These are phyloP conservation scores for Amblyopsis rosae DNA, from an alignment of 2,113 vertebrate genomes.

Conservation along the genomic window DNA sequence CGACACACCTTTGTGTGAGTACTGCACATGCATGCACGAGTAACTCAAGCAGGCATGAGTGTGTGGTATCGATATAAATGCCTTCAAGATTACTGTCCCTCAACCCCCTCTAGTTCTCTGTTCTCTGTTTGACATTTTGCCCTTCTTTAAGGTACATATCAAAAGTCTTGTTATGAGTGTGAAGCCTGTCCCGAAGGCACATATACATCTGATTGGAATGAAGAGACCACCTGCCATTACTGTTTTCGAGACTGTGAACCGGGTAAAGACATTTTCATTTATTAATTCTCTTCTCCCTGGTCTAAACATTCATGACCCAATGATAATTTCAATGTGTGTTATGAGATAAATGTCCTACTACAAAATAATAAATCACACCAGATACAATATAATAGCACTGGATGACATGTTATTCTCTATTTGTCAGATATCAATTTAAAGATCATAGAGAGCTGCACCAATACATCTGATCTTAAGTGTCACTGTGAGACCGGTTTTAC, in stretches of 20 bases:
- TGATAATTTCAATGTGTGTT: background rate
- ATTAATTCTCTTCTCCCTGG: background rate
- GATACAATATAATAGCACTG: background rate
- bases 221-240: conserved; percentile 38
- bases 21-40: background rate
- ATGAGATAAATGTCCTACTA: background rate
- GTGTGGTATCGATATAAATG: no score
- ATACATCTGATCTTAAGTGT: conserved; percentile 37
- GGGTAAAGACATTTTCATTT: conserved; percentile 46
- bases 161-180: conserved; percentile 23
- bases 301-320: background rate
- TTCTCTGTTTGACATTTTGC: background rate
- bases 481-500: conserved; percentile 43
- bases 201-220: conserved; percentile 42
- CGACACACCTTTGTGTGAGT: no score
- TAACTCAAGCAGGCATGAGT: no score
- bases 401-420: background rate
- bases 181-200: conserved; percentile 22
- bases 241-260: conserved; percentile 66
- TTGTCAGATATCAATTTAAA: conserved; percentile 45
- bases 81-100: background rate
- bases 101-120: background rate
- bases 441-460: conserved; percentile 48
- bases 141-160: conserved; percentile 46
- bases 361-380: background rate